Conservation (phyloP, 2,888 invertebrate genomes). For the Norana najaformis region DNA sequence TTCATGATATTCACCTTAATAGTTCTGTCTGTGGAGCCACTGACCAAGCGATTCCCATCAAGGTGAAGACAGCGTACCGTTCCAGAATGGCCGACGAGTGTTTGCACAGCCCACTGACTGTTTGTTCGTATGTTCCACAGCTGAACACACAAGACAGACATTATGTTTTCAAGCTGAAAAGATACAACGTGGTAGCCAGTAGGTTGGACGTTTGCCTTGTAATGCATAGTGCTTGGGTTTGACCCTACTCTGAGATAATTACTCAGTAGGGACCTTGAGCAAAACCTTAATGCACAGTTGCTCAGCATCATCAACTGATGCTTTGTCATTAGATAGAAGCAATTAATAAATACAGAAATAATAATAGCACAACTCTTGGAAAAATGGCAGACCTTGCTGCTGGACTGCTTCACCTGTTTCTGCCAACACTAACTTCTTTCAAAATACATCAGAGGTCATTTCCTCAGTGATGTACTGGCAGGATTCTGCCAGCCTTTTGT, state of each 20-base stretch:
- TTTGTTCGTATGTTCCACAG: conserved; percentile 67
- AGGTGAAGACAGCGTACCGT: conserved; percentile 66
- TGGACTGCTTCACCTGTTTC: not conserved
- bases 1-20: conserved; percentile 69
- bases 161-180: not conserved
- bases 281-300: not conserved
- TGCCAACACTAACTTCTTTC: not conserved
- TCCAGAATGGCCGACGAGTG: conserved; percentile 65
- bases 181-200: not conserved
- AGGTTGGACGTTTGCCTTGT: not conserved
- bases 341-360: no score
- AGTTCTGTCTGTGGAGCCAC: conserved; percentile 88
- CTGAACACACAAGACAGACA: conserved; percentile 46
- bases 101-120: conserved; percentile 66
- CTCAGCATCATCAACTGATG: not conserved
- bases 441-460: no score
- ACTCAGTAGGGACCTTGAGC: not conserved
- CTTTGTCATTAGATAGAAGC: no score
- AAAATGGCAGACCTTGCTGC: not conserved
- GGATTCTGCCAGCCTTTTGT: not conserved
- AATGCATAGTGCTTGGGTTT: not conserved
- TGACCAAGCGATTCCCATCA: conserved; percentile 73
- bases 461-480: not conserved
- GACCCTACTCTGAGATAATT: not conserved
- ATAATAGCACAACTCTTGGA: not conserved